Conservation (phyloP, 2,888 invertebrate genomes). For the Arctia plantaginis region DNA sequence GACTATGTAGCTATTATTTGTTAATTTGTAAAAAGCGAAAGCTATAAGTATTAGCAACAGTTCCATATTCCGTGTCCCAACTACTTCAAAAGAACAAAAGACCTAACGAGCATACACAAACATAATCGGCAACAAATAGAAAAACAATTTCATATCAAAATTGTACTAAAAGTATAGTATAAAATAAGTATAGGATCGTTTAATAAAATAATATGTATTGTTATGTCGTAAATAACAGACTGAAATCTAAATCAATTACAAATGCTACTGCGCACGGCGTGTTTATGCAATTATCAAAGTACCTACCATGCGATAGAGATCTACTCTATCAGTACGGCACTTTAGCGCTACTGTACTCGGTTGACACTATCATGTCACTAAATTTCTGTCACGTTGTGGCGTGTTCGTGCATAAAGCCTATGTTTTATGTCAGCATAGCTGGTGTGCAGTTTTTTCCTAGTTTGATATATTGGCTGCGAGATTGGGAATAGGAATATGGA, state of each 20-base stretch:
- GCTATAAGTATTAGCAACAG: neutral
- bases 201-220: neutral
- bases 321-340: constrained; percentile 4
- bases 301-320: constrained; percentile 19
- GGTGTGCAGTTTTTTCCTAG: constrained; percentile 41
- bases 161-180: neutral
- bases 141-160: neutral
- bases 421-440: constrained; percentile 38
- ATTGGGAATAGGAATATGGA: neutral
- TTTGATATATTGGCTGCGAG: constrained; percentile 29
- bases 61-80: neutral
- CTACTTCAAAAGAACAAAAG: neutral
- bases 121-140: neutral
- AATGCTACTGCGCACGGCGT: constrained; percentile 19
- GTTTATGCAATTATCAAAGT: constrained; percentile 37
- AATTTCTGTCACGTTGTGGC: constrained; percentile 49
- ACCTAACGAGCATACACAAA: neutral
- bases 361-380: constrained; percentile 44
- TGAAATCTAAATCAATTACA: constrained; percentile 16
- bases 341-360: constrained; percentile 21
- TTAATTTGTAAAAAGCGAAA: too few relatives aligned
- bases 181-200: neutral
- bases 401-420: constrained; percentile 49
- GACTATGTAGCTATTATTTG: too few relatives aligned
- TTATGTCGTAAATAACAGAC: constrained; percentile 4